Evolutionary conservation across 2,113 vertebrate genomes (phyloP), one percentile per base, ranked within the genome.

Genomic region (Oncorhynchus clarkii): DNA sequence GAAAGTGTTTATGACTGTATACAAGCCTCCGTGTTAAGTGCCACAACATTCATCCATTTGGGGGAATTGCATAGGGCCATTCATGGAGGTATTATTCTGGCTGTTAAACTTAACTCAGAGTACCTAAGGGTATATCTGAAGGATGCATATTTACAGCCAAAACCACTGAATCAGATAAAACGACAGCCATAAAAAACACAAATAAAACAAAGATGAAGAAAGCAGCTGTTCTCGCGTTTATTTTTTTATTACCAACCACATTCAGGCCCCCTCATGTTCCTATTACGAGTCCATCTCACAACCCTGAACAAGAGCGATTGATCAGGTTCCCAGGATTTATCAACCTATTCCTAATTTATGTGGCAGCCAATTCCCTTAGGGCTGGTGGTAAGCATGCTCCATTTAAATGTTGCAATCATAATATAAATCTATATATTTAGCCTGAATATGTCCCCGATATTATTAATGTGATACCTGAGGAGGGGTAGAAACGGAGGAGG

Each of bases 161-260:
- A 74, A 54, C 24, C 66, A 65, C 54, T 57, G 49, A 70, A 75
- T 70, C 54, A 69, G 68, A 22, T 27, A 75, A 73, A 75, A 78
- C 34, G 48, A 26, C n/a, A n/a, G 24, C 74, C 67, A 76, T 78
- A 84, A 76, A 74, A 69, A 26, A 22, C 24, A 22, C n/a, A 78
- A 73, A 73, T 81, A 74, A 71, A 65, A 69, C 51, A 3, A 22
- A 9, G 8, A 65, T 70, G 31, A 22, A 48, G 78, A 49, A 45
- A 66, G 31, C 48, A 62, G 59, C 64, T 39, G 31, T 67, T 69
- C 54, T 49, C 27, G 7, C 27, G 29, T 14, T 34, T 71, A 71
- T 76, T 71, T 48, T 34, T 26, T 24, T 39, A 24, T 29, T 12
- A n/a, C 18, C 39, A 16, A 49, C 18, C 1, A n/a, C 45, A 27